Percentiles rank a stretch among this genome's conserved stretches.
Conservation (phyloP, 2,888 invertebrate species). For the Biston betularia region DNA sequence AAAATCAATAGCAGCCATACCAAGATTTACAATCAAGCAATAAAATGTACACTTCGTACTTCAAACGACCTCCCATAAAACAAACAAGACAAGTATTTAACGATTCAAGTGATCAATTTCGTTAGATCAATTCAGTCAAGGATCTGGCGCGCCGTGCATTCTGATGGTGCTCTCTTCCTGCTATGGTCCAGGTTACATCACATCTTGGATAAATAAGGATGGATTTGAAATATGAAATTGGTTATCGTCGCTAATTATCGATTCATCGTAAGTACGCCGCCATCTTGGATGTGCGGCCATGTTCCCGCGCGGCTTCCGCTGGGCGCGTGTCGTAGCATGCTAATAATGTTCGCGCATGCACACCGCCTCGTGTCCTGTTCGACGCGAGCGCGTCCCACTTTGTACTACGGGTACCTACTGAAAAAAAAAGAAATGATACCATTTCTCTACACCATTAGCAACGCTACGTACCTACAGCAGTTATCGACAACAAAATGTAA, state of each 20-base stretch:
- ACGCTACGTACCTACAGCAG: too few species aligned
- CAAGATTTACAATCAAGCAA: conserved; percentile 64
- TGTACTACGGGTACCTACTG: conserved; percentile 24
- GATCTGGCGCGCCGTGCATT: conserved; percentile 66
- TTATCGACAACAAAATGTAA: too few species aligned
- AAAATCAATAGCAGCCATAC: background rate
- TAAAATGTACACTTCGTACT: conserved; percentile 65
- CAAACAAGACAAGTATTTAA: conserved; percentile 60
- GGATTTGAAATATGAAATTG: conserved; percentile 82
- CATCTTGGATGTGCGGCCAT: conserved; percentile 81
- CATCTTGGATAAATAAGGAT: conserved; percentile 70
- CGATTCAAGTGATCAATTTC: conserved; percentile 63
- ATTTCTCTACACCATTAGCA: too few species aligned
- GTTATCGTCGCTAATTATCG: conserved; percentile 81
- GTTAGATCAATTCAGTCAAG: conserved; percentile 71
- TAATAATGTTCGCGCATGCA: conserved; percentile 80
- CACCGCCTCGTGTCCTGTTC: conserved; percentile 64
- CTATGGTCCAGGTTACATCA: conserved; percentile 79
- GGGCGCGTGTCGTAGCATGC: conserved; percentile 79
- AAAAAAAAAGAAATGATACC: background rate
- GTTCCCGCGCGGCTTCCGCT: conserved; percentile 82
- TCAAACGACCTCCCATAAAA: conserved; percentile 70
- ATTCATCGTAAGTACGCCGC: conserved; percentile 79
- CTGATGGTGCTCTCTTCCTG: conserved; percentile 61
- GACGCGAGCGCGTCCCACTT: conserved; percentile 68